Base-by-base conservation (phyloP, 2,888 invertebrate species). In the Oxytorus armatus region DNA sequence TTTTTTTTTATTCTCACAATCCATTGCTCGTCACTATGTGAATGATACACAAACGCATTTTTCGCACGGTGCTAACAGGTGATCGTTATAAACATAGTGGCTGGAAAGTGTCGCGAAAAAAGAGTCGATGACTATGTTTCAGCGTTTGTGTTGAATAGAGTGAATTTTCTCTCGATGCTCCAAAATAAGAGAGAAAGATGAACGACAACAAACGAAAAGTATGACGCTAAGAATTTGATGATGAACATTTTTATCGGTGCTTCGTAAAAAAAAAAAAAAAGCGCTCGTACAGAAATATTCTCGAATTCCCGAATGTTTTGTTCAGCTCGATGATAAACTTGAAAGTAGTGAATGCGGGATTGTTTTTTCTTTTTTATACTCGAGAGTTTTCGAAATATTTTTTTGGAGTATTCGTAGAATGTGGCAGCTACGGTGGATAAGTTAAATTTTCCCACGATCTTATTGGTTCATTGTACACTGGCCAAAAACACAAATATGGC, bases 401-500 rank as follows among this genome's bases (percentile, higher is more conserved):
- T 21, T 61, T 39, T n/a, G 5, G 18, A 5, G 18, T 18, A 4
- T 18, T 21, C 47, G 36, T 5, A 42, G n/a, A 23, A 61, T 61
- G 42, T 42, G 23, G 61, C 61, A 44, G 39, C 42, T 61, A 21
- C n/a, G 51, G 39, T 51, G 66, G 1, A 3, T 36, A 14, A n/a
- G 53, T 18, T 55, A 14, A 23, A 55, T 53, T 29, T 72, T 57
- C 36, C 36, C 49, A n/a, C n/a, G n/a, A n/a, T n/a, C 14, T 33
- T 5, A 29, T 47, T 47, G 21, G 57, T 25, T 55, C 18, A 7
- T 14, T 10, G 11, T 53, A 49, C 11, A 1, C n/a, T 16, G 10
- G 23, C 18, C 25, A 69, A 76, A 51, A 73, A 59, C 29, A 69
- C 29, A 75, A 87, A 83, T 82, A 92, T 92, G 91, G 88, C 95